Base-by-base conservation (phyloP, 1,140 invertebrate genomes). In the Zaprionus vittiger region DNA sequence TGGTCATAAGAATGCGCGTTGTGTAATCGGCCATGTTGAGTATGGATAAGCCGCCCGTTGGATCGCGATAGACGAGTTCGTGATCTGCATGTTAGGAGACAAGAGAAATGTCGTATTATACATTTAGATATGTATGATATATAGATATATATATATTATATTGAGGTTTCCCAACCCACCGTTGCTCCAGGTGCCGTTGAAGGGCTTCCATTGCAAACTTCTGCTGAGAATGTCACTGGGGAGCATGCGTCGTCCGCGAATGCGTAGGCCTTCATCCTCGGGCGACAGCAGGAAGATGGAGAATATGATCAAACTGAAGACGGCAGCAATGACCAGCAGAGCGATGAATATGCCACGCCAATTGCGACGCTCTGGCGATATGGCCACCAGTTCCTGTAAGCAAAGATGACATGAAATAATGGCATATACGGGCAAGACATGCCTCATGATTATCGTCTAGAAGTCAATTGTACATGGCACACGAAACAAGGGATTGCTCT, bases 281-380 rank as follows among this genome's bases (percentile, higher is more conserved):
- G 96, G 96, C 7, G 97, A 97, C 11, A 98, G 95, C 49, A 98
- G 94, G 20, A 98, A 95, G 81, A 98, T 97, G 84, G 97, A 97
- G 91, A 97, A 96, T 66, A 97, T 95, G 44, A 98, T 98, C 74
- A 98, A 95, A 20, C 96, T 96, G 76, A 97, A 96, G 11, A 98
- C 97, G 5, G 96, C 95, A 14, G 96, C 94, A 71, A 98, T 98
- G 28, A 98, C 97, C 65, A 98, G 93, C 34, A 98, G 94, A 0
- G 98, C 97, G 69, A 98, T 98, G 67, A 96, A 95, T 72, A 98
- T 98, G 14, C 97, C 97, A 31, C 96, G 95, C 97, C 97, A 98
- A 94, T 98, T 98, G 49, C 96, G 94, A 84, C 97, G 95, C 67
- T 95, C 96, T n/a, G 96, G 96, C 17, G 96, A 96, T 22, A 95